These are phyloP conservation scores for Apus apus DNA, from an alignment of 2,113 vertebrate genomes.

Conservation along the genomic window DNA sequence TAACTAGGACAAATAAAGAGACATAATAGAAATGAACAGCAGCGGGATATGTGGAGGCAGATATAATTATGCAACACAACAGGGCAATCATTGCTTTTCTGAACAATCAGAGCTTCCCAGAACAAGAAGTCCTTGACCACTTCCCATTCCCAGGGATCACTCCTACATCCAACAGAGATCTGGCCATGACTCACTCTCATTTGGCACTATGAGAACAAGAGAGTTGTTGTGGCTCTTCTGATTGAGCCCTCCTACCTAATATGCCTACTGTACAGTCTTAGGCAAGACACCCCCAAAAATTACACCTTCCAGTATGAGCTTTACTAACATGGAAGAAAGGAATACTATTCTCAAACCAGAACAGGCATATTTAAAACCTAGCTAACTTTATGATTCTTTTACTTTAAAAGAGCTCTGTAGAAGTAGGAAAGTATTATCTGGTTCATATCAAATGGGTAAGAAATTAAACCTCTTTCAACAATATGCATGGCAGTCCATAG, in stretches of 20 bases:
- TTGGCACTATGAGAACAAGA: not conserved
- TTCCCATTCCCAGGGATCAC: not conserved
- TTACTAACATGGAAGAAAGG: not conserved
- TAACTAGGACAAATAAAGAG: not conserved
- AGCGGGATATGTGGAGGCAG: not conserved
- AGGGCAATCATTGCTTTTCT: not conserved
- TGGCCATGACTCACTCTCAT: not conserved
- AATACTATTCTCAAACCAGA: not conserved
- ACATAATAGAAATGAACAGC: not conserved
- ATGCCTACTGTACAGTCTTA: accelerated
- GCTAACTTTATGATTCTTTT: not conserved
- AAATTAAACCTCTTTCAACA: not conserved
- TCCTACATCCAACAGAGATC: not conserved
- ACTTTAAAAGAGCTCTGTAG: not conserved
- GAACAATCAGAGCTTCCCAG: not conserved
- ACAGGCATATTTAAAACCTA: not conserved
- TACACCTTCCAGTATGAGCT: not conserved
- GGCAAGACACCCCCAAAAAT: not conserved
- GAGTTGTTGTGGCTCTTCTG: not conserved
- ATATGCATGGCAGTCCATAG: accelerated
- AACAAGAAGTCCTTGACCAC: not conserved
- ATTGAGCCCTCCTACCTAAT: not conserved
- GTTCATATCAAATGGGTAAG: not conserved
- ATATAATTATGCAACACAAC: not conserved
- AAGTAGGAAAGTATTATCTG: not conserved